Percentiles rank a stretch among this genome's conserved stretches.
Conservation (phyloP, 1,140 invertebrate genomes). For the Drosophila lacertosa region DNA sequence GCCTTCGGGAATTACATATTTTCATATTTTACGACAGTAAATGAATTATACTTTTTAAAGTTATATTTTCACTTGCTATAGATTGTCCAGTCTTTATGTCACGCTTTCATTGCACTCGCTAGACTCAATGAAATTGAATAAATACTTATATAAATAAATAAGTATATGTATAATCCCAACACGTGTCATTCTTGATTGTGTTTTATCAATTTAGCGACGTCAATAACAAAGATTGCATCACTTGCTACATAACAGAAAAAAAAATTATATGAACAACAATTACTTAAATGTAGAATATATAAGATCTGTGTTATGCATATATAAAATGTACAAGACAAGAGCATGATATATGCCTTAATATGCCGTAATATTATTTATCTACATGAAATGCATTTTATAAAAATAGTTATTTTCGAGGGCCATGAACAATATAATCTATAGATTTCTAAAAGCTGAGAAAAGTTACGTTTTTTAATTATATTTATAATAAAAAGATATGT, state of each 20-base stretch:
- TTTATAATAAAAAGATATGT: no score
- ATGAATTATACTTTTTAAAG: neutral
- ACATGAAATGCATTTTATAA: neutral
- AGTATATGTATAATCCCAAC: neutral
- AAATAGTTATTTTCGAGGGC: no score
- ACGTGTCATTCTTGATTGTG: constrained; percentile 1
- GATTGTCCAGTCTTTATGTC: neutral
- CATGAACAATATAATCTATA: neutral
- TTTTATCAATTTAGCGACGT: neutral
- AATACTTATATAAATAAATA: neutral
- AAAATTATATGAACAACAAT: neutral
- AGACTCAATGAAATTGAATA: neutral
- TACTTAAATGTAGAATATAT: neutral
- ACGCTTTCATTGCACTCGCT: neutral
- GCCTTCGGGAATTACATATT: no score
- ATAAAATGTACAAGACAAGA: neutral
- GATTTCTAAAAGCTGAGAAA: neutral
- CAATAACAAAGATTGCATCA: constrained; percentile 24
- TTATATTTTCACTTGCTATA: neutral
- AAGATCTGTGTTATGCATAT: neutral
- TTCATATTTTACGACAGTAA: neutral
- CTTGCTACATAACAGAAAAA: neutral
- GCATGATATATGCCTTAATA: no score
- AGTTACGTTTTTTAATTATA: no score
- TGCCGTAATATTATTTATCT: no score